Evolutionary conservation across 2,888 invertebrate genomes (phyloP).

Genomic region (Dendrolimus pini): DNA sequence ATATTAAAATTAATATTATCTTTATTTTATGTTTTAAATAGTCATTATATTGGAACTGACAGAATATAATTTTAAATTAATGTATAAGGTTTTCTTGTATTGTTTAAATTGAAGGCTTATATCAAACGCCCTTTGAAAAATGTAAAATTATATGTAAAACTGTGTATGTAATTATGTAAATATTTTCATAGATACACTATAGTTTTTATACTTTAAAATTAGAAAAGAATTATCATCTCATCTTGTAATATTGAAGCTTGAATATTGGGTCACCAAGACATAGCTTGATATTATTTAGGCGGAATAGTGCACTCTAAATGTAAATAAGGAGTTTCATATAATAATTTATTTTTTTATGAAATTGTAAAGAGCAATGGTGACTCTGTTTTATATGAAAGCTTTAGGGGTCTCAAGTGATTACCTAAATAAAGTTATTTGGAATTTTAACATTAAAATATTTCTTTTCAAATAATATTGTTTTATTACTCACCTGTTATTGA

Average conservation of each 20-base stretch:
- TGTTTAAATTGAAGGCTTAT: conserved; percentile 10
- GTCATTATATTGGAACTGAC: conserved; percentile 26
- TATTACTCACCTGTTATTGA: background rate
- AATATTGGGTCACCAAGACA: too few species aligned
- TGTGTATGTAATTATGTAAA: conserved; percentile 54
- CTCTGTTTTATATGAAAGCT: conserved; percentile 40
- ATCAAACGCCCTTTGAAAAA: conserved; percentile 13
- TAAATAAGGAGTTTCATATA: conserved; percentile 51
- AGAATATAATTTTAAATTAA: conserved; percentile 18
- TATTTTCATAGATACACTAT: conserved; percentile 43
- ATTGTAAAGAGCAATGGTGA: conserved; percentile 41
- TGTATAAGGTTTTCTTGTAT: conserved; percentile 7
- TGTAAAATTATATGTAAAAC: conserved; percentile 39
- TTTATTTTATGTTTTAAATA: conserved; percentile 9
- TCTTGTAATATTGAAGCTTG: background rate
- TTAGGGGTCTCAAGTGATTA: conserved; percentile 28
- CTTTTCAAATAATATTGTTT: conserved; percentile 25
- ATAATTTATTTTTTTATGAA: conserved; percentile 62
- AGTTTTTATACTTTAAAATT: conserved; percentile 56
- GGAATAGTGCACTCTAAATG: conserved; percentile 29
- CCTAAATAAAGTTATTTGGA: conserved; percentile 39
- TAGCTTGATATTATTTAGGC: background rate
- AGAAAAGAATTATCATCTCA: conserved; percentile 5
- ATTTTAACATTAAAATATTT: conserved; percentile 55
- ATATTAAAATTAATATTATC: background rate